These are phyloP conservation scores for Torymus auratus DNA, from an alignment of 2,888 invertebrate genomes.

Conservation along the genomic window DNA sequence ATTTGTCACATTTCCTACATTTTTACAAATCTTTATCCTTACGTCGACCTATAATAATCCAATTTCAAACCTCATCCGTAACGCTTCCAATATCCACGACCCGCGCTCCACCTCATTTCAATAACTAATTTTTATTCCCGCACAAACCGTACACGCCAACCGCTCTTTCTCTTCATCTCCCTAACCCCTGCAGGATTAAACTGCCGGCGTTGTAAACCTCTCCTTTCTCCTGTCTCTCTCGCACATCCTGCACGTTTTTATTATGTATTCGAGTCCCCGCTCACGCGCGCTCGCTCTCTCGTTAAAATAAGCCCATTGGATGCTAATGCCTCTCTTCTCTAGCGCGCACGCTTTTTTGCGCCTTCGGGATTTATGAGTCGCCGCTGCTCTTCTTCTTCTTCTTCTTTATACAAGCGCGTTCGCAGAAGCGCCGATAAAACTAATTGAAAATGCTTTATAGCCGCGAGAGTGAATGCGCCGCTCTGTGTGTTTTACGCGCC, in stretches of 20 bases:
- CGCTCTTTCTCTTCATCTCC: too few relatives aligned
- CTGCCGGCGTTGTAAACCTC: too few relatives aligned
- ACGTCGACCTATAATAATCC: too few relatives aligned
- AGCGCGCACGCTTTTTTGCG: not conserved
- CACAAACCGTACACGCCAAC: too few relatives aligned
- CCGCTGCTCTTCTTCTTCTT: not conserved
- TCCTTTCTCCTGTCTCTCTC: not conserved
- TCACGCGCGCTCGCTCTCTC: not conserved
- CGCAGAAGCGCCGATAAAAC: conserved; percentile 29
- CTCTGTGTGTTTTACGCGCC: too few relatives aligned
- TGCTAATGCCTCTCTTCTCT: conserved; percentile 38
- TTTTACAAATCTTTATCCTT: too few relatives aligned
- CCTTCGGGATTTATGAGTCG: conserved; percentile 23
- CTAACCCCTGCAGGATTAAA: too few relatives aligned
- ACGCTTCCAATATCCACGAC: too few relatives aligned
- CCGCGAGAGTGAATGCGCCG: not conserved
- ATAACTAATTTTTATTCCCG: too few relatives aligned
- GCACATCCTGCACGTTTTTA: not conserved
- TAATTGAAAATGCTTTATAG: conserved; percentile 42
- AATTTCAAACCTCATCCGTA: too few relatives aligned
- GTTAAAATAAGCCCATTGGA: conserved; percentile 47
- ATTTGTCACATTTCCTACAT: too few relatives aligned
- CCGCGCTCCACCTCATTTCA: too few relatives aligned
- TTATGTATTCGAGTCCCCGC: not conserved
- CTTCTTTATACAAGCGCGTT: not conserved